Conservation (phyloP, 2,113 vertebrate genomes). For the Entelurus aequoreus region DNA sequence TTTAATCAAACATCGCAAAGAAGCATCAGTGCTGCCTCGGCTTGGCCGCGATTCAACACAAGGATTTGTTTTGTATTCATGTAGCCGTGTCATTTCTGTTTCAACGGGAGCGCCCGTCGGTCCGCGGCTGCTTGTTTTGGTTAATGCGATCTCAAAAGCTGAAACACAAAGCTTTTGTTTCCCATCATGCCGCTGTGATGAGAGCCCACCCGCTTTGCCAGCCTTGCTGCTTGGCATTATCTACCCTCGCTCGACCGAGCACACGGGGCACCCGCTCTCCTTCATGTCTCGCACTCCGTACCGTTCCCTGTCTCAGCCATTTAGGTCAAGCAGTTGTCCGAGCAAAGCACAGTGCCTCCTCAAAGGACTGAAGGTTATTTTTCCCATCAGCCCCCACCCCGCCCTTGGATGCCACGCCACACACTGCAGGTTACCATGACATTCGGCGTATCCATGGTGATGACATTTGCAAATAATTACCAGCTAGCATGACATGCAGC, state of each 20-base stretch:
- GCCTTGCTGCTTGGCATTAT: constrained; percentile 63
- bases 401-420: constrained; percentile 33
- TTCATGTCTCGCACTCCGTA: constrained; percentile 24
- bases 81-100: constrained; percentile 30
- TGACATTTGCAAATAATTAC: constrained; percentile 42
- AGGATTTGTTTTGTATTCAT: constrained; percentile 21
- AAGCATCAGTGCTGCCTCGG: background rate
- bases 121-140: constrained; percentile 55
- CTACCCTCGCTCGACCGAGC: constrained; percentile 45
- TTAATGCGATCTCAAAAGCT: constrained; percentile 51
- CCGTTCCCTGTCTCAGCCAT: constrained; percentile 47
- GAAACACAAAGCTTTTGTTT: constrained; percentile 64
- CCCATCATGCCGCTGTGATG: constrained; percentile 50
- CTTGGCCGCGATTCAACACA: constrained; percentile 10
- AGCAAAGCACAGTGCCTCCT: constrained; percentile 25
- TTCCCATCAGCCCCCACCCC: background rate
- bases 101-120: constrained; percentile 27
- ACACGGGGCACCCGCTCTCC: constrained; percentile 26
- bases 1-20: background rate
- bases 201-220: constrained; percentile 59
- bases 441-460: constrained; percentile 48
- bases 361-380: constrained; percentile 38
- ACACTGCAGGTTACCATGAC: constrained; percentile 21
- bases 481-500: constrained; percentile 32
- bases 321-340: constrained; percentile 25